Conservation (phyloP, 1,140 invertebrate species). For the Triops cancriformis region DNA sequence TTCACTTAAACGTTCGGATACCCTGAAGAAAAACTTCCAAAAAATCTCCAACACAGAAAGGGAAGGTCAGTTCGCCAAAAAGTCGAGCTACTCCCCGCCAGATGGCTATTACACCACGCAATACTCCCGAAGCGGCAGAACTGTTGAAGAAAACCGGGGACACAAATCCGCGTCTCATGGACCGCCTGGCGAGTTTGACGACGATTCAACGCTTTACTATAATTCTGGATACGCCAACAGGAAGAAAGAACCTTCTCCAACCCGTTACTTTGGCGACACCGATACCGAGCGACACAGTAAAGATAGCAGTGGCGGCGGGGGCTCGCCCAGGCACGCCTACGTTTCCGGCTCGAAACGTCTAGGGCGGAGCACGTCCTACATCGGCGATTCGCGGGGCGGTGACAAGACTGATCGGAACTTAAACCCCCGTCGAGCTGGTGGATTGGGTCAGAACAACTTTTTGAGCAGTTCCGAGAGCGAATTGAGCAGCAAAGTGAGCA, state of each 20-base stretch:
- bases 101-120: background rate
- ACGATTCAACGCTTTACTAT: background rate
- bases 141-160: background rate
- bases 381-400: background rate
- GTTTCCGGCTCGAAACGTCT: constrained; percentile 4
- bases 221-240: background rate
- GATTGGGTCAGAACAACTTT: background rate
- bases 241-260: background rate
- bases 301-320: background rate
- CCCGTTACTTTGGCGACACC: constrained; percentile 68
- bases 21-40: background rate
- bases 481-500: constrained; percentile 30
- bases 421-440: background rate
- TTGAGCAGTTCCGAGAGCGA: constrained; percentile 31
- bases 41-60: background rate
- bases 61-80: background rate
- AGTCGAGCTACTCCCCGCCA: background rate
- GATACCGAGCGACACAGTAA: constrained; percentile 39
- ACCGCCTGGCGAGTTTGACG: background rate
- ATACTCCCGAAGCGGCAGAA: background rate
- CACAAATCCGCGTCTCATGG: background rate
- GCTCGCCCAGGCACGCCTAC: background rate
- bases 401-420: background rate
- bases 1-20: background rate
- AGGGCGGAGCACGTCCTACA: background rate